Conservation (phyloP, 2,113 vertebrate species). For the Oryctolagus cuniculus region mOryCun1.1 NC_091435.1:8046001-8046500, state of each 20-base stretch:
- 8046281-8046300: no score
- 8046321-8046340: no score
- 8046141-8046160: not conserved
- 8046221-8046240: not conserved
- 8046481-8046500: no score
- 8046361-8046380: no score
- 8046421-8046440: no score
- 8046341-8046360: no score
- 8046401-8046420: no score
- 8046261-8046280: no score
- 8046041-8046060: not conserved
- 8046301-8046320: no score
- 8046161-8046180: not conserved
- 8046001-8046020: constrained; percentile 53
- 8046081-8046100: constrained; percentile 57
- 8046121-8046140: not conserved
- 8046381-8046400: no score
- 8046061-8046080: constrained; percentile 49
- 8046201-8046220: not conserved
- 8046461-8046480: no score
- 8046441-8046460: no score
- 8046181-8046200: not conserved
- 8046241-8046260: not conserved
- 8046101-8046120: constrained; percentile 46
- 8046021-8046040: not conserved